These are phyloP conservation scores for Colinus virginianus DNA, from an alignment of 2,113 vertebrate species.

Conservation along the genomic window DNA sequence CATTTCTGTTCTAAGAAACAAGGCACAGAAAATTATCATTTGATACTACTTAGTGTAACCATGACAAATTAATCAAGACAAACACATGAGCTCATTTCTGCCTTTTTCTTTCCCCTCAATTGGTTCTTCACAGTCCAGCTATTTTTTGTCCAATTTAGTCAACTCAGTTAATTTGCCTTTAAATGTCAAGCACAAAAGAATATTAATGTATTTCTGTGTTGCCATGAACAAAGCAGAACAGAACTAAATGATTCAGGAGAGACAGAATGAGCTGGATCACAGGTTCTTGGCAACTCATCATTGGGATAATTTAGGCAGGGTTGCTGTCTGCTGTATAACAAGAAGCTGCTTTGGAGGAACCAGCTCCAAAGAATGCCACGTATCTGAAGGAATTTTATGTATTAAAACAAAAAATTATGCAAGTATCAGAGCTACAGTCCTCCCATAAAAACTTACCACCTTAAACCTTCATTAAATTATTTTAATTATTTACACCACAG, in stretches of 20 bases:
- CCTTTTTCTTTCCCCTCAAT: neutral
- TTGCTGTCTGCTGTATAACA: constrained; percentile 60
- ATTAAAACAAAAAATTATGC: neutral
- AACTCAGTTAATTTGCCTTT: neutral
- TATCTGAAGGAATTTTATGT: neutral
- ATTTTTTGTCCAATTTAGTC: neutral
- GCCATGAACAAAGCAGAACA: neutral
- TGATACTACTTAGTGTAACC: neutral
- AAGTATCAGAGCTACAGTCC: neutral
- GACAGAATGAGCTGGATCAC: neutral
- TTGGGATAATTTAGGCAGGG: neutral
- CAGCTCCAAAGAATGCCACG: neutral
- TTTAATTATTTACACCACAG: neutral
- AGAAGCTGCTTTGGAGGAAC: neutral
- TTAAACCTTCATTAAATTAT: neutral
- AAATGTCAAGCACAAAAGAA: neutral
- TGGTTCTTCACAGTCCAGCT: neutral
- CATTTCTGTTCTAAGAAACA: neutral
- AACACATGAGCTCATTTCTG: neutral
- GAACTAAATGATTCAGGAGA: neutral
- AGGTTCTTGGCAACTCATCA: neutral
- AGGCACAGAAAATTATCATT: neutral
- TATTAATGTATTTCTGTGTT: neutral
- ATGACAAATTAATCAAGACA: neutral
- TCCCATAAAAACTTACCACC: neutral